A percentile compares a stretch with the other conserved stretches of the same genome.
Conservation (phyloP, 2,888 invertebrate genomes). For the Sclerodermus sp. region DNA sequence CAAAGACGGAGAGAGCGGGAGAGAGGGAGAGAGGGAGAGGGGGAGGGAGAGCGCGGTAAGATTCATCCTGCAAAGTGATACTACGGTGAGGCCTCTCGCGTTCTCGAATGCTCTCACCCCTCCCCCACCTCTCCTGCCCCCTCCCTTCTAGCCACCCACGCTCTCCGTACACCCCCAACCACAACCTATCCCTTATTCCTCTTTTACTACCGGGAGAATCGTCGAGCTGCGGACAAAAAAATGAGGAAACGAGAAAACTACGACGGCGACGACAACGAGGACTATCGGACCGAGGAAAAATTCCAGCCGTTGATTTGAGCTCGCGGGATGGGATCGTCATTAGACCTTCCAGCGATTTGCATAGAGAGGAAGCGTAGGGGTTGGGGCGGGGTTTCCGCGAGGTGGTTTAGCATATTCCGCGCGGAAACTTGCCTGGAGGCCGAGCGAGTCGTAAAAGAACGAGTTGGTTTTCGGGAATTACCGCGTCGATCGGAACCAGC, state of each 20-base stretch:
- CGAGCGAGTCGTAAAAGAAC: constrained; percentile 40
- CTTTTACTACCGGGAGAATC: constrained; percentile 22
- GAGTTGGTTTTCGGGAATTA: no score
- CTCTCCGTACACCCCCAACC: no score
- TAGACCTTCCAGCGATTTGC: constrained; percentile 44
- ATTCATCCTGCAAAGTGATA: constrained; percentile 36
- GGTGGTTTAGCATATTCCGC: constrained; percentile 44
- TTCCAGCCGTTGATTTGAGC: constrained; percentile 40
- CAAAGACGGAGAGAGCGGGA: no score
- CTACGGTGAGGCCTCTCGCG: constrained; percentile 41
- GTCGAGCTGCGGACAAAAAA: constrained; percentile 9
- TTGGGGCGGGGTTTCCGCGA: constrained; percentile 36
- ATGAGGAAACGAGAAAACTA: constrained; percentile 1
- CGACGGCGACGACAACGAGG: constrained; percentile 9
- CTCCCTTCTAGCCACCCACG: no score
- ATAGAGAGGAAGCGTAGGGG: constrained; percentile 43
- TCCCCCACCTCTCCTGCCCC: no score
- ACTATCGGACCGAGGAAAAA: constrained; percentile 24
- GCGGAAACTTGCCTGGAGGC: constrained; percentile 31
- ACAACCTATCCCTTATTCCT: no score
- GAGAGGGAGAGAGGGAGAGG: no score
- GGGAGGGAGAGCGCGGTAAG: constrained; percentile 5
- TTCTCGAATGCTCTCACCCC: constrained; percentile 41
- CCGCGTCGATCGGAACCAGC: no score
- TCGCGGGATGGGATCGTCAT: constrained; percentile 43